Evolutionary conservation across 2,888 invertebrate genomes (phyloP).

Genomic region (Euzetes globulus): DNA sequence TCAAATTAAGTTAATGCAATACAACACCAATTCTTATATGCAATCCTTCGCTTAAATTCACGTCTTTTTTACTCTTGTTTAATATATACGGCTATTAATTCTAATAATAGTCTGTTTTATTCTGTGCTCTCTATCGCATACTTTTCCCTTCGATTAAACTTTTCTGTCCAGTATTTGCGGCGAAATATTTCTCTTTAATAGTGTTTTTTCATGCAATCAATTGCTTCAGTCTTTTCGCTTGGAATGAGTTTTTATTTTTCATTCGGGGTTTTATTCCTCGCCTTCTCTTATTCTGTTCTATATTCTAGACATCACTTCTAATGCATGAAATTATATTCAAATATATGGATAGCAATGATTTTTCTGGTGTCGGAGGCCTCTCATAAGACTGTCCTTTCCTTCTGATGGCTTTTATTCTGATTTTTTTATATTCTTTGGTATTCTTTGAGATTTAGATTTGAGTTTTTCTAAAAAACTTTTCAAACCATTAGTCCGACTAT

Average conservation of each 20-base stretch:
- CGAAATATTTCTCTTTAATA: background rate
- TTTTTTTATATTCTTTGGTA: background rate
- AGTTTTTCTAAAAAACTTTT: background rate
- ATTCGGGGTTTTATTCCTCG: background rate
- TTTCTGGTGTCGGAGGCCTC: background rate
- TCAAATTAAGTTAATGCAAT: slow-evolving; percentile 29
- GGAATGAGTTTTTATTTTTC: background rate
- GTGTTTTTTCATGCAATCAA: background rate
- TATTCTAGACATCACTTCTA: background rate
- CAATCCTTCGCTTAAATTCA: background rate
- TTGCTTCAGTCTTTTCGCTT: no score
- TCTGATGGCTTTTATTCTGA: background rate
- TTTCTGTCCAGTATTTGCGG: slow-evolving; percentile 17
- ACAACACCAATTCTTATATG: slow-evolving; percentile 22
- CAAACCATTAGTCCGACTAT: slow-evolving; percentile 3
- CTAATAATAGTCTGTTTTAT: background rate
- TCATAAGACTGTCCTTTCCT: background rate
- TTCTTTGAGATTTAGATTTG: background rate
- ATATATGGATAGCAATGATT: slow-evolving; percentile 18
- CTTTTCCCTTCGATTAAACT: background rate
- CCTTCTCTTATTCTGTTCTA: no score
- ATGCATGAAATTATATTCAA: slow-evolving; percentile 10
- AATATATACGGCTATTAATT: slow-evolving; percentile 24
- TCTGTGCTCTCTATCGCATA: background rate
- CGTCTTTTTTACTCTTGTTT: background rate